Evolutionary conservation across 2,113 vertebrate species (phyloP).

Genomic region (Calyptommatus sinebrachiatus): DNA sequence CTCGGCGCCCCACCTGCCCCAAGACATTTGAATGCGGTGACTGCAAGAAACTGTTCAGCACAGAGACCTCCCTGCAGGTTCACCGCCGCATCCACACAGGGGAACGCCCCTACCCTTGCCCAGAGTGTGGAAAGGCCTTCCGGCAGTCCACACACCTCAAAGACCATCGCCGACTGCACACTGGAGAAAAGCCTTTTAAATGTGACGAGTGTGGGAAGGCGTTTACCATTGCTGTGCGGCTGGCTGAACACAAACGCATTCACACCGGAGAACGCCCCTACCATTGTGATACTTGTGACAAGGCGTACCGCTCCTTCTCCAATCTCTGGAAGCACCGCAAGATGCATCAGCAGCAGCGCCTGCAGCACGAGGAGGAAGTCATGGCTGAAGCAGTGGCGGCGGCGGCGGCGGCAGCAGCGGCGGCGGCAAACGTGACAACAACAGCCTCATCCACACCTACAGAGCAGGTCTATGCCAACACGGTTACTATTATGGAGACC

Average conservation of each 20-base stretch:
- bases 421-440: neutral
- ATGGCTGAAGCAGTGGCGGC: slow-evolving; percentile 52
- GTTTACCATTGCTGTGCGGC: slow-evolving; percentile 88
- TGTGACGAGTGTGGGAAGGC: slow-evolving; percentile 84
- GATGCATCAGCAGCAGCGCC: slow-evolving; percentile 72
- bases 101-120: slow-evolving; percentile 79
- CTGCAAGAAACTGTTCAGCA: slow-evolving; percentile 86
- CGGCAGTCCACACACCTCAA: slow-evolving; percentile 88
- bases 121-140: slow-evolving; percentile 85
- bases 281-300: slow-evolving; percentile 77
- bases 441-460: neutral
- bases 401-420: slow-evolving; percentile 29
- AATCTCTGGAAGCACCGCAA: slow-evolving; percentile 90
- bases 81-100: slow-evolving; percentile 89
- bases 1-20: slow-evolving; percentile 58
- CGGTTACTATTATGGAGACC: slow-evolving; percentile 53
- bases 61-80: slow-evolving; percentile 84
- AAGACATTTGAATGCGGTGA: slow-evolving; percentile 79
- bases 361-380: slow-evolving; percentile 60
- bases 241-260: slow-evolving; percentile 83
- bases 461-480: slow-evolving; percentile 9
- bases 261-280: slow-evolving; percentile 85
- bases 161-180: slow-evolving; percentile 87
- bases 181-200: slow-evolving; percentile 82
- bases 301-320: slow-evolving; percentile 88